Conservation (phyloP, 2,888 invertebrate genomes). For the Ctenicera cuprea region DNA sequence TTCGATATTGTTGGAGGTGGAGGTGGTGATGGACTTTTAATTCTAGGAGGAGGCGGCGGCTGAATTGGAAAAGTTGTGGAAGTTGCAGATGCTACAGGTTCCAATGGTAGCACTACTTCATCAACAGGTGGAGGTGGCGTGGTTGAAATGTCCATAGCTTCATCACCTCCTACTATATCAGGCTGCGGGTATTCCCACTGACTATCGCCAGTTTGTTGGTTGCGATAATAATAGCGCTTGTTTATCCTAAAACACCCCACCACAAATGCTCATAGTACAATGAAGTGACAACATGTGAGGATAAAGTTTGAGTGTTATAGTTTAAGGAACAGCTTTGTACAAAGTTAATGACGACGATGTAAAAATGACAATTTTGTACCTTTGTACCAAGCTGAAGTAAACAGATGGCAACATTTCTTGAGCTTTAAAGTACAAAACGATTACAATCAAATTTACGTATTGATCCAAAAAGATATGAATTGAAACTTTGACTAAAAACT, state of each 20-base stretch:
- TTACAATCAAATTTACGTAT: too few species aligned
- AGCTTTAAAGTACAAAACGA: too few species aligned
- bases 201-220: constrained; percentile 75
- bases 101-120: constrained; percentile 59
- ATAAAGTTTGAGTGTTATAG: constrained; percentile 5
- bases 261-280: constrained; percentile 51
- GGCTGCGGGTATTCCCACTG: constrained; percentile 80
- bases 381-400: constrained; percentile 41
- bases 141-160: constrained; percentile 78
- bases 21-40: constrained; percentile 52
- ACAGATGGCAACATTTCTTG: constrained; percentile 39
- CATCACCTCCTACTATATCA: constrained; percentile 73
- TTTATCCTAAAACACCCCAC: constrained; percentile 75
- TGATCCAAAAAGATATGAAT: too few species aligned
- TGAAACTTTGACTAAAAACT: too few species aligned
- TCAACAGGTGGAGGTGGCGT: constrained; percentile 74
- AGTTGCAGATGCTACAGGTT: constrained; percentile 10
- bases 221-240: constrained; percentile 82
- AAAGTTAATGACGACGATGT: constrained; percentile 12
- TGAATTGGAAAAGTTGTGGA: constrained; percentile 38
- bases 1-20: constrained; percentile 53
- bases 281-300: constrained; percentile 39
- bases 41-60: constrained; percentile 60
- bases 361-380: neutral
- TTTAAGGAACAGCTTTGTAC: constrained; percentile 30